Conservation (phyloP, 1,140 invertebrate genomes). For the Aphaenogaster ashmeadi region DNA sequence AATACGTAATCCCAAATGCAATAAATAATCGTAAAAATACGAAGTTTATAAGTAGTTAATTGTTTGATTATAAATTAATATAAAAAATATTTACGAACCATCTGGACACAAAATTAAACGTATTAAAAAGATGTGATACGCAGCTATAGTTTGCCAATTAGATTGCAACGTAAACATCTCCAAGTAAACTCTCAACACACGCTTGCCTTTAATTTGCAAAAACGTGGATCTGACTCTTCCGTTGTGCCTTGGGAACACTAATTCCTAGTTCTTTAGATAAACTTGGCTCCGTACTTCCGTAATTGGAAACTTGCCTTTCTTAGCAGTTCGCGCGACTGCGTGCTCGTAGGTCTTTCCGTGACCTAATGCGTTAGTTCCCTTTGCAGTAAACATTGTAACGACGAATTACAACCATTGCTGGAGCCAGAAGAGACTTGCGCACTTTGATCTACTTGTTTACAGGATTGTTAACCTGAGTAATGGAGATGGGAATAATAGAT, state of each 20-base stretch:
- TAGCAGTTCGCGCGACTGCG: constrained; percentile 35
- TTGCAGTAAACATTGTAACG: constrained; percentile 36
- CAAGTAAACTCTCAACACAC: not conserved
- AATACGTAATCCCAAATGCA: not conserved
- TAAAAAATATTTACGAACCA: not conserved
- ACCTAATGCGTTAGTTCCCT: constrained; percentile 12
- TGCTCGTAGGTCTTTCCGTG: constrained; percentile 36
- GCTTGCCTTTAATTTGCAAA: constrained; percentile 44
- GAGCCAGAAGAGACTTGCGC: constrained; percentile 31
- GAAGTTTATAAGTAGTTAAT: not conserved
- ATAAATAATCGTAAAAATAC: not conserved
- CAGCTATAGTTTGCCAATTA: not conserved
- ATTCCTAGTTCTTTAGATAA: constrained; percentile 46
- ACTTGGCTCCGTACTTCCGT: constrained; percentile 43
- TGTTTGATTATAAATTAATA: not conserved
- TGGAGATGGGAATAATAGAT: not conserved
- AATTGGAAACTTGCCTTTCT: constrained; percentile 55
- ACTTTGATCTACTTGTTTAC: constrained; percentile 43
- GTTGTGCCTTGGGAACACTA: constrained; percentile 23
- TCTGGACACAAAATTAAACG: not conserved
- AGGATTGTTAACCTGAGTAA: constrained; percentile 26
- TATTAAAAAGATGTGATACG: not conserved
- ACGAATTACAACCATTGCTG: constrained; percentile 24
- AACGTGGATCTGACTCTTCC: constrained; percentile 9
- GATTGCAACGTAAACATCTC: constrained; percentile 8